Percentiles rank a stretch among this genome's conserved stretches.
Evolutionary conservation across 2,113 vertebrate genomes (phyloP).

Genomic region (Vireo altiloquus): DNA sequence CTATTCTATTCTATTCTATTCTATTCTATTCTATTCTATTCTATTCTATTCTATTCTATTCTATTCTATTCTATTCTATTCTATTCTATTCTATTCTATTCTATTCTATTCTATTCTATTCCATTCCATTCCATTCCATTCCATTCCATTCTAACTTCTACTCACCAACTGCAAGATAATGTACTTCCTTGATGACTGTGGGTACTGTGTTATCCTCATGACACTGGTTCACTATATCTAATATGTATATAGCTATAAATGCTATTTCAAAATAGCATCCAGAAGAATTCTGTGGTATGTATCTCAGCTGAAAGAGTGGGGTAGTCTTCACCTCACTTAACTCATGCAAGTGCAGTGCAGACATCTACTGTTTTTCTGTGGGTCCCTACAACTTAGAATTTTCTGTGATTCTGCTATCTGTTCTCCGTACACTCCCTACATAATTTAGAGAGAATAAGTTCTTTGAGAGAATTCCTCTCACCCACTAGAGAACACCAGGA

Average conservation of each 20-base stretch:
- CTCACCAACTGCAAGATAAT: background rate
- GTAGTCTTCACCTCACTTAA: background rate
- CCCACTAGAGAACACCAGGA: background rate
- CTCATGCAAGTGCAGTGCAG: background rate
- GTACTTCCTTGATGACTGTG: fast-evolving
- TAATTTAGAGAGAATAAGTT: background rate
- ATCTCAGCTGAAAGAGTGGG: background rate
- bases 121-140: background rate
- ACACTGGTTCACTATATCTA: background rate
- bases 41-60: background rate
- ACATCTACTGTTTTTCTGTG: background rate
- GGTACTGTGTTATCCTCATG: background rate
- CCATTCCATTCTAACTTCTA: background rate
- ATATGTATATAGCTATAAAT: background rate
- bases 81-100: background rate
- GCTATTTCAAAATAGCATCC: background rate
- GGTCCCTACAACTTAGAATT: background rate
- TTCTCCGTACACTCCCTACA: background rate
- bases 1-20: background rate
- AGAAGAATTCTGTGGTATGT: background rate
- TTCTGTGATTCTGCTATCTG: background rate
- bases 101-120: background rate
- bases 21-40: background rate
- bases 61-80: background rate
- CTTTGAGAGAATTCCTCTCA: background rate